Evolutionary conservation across 2,888 invertebrate species (phyloP).

Genomic region (Tortricodes alternella): DNA sequence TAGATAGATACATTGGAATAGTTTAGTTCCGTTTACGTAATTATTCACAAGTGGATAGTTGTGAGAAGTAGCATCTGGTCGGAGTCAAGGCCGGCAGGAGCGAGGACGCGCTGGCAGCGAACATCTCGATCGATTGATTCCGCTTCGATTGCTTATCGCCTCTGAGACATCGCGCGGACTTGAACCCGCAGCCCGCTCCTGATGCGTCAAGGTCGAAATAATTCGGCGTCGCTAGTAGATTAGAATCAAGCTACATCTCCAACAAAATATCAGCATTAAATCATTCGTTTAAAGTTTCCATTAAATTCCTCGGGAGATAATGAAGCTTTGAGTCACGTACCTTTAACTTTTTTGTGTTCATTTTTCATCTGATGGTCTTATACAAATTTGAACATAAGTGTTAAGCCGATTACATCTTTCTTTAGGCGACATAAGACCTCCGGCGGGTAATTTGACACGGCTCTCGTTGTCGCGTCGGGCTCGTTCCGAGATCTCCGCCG

Average conservation of each 20-base stretch:
- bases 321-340: conserved; percentile 20
- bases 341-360: conserved; percentile 5
- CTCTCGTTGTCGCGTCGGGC: conserved; percentile 2
- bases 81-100: conserved; percentile 6
- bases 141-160: not conserved
- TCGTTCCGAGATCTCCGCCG: not conserved
- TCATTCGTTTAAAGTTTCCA: not conserved
- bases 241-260: not conserved
- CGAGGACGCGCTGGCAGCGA: conserved; percentile 9
- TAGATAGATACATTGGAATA: no score
- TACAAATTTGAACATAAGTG: conserved; percentile 11
- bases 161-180: conserved; percentile 1
- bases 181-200: conserved; percentile 11
- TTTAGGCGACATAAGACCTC: conserved; percentile 1
- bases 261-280: not conserved
- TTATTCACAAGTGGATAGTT: no score
- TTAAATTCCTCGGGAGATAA: not conserved
- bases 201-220: conserved; percentile 15
- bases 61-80: no score
- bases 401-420: conserved; percentile 23
- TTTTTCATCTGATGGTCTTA: conserved; percentile 20
- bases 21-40: no score
- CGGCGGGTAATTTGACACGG: conserved; percentile 19
- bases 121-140: conserved; percentile 18
- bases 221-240: conserved; percentile 10